Base-by-base conservation (phyloP, 2,888 invertebrate genomes). In the Emmelina monodactyla region DNA sequence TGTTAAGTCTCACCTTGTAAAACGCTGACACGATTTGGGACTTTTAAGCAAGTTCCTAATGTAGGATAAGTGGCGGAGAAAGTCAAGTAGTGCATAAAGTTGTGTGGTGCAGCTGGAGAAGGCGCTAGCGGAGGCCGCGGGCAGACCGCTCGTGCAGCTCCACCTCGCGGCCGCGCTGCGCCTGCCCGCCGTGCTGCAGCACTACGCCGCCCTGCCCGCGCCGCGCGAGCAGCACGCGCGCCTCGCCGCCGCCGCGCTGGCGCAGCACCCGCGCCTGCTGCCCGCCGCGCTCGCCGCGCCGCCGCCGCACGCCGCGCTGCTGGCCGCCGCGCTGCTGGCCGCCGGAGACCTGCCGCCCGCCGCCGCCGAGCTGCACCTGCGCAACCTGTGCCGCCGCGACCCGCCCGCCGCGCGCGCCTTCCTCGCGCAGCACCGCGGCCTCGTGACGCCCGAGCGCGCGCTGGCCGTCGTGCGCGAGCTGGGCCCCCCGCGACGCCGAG, bases 361-460 rank as follows among this genome's bases (percentile, higher is more conserved):
- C 14, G 58, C 62, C 25, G 69, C 70, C 2, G 53, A 57, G 2
- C 51, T 49, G 2, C 61, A 75, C 34, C 47, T 78, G 36, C 58
- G 64, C 22, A 55, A 56, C 22, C 53, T 75, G 22, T 73, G 76
- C 44, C 44, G 43, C 2, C 40, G 42, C 14, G 53, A 58, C 0
- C 68, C 73, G 1, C 34, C 34, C 2, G 50, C 51, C 4, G 75
- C 68, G 16, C 54, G 56, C 14, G 38, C 42, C 0, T 78, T 78
- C 38, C 50, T 80, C 4, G 38, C 40, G 4, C 55, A 60, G 14
- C 57, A 71, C 34, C 51, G 61, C 3, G 70, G 75, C 3, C 43
- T 61, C 16, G 57, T 79, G 6, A 58, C 70, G 1, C 80, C 79
- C 9, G 79, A 79, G 45, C 66, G 69, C 12, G 76, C 79, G 19